A percentile compares a stretch with the other conserved stretches of the same genome.
Conservation (phyloP, 2,888 invertebrate species). For the Agapostemon virescens region DNA sequence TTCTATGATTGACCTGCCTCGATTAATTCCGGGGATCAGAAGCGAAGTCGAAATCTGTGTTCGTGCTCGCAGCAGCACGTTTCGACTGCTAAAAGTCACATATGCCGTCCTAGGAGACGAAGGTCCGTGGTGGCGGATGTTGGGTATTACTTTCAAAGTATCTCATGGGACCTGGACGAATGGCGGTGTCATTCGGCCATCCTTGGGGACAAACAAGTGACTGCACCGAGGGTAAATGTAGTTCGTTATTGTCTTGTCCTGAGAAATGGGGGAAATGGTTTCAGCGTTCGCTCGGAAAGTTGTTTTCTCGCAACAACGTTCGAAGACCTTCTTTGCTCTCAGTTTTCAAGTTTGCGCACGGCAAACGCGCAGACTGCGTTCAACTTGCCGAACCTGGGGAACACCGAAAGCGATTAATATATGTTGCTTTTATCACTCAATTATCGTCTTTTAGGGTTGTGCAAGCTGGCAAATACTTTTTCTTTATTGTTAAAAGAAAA, state of each 20-base stretch:
- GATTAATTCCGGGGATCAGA: conserved; percentile 9
- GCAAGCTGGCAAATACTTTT: neutral
- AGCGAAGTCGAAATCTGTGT: conserved; percentile 27
- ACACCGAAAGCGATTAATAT: neutral
- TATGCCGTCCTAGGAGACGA: conserved; percentile 70
- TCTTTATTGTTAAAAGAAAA: too few species aligned
- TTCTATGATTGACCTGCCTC: neutral
- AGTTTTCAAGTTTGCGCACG: neutral
- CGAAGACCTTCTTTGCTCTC: neutral
- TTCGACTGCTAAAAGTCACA: conserved; percentile 69
- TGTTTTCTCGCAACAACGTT: conserved; percentile 18
- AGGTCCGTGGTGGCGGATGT: conserved; percentile 69
- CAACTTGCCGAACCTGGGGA: neutral
- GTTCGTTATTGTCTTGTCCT: conserved; percentile 71
- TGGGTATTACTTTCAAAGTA: conserved; percentile 77
- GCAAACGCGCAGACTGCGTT: neutral
- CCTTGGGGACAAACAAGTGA: conserved; percentile 77
- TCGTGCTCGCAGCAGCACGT: conserved; percentile 20
- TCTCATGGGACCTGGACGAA: conserved; percentile 73
- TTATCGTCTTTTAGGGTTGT: too few species aligned
- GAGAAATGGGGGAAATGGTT: conserved; percentile 68
- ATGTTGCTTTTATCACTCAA: too few species aligned
- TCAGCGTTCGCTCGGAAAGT: conserved; percentile 28
- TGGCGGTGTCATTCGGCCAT: conserved; percentile 74
- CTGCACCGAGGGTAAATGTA: conserved; percentile 72